Evolutionary conservation across 2,888 invertebrate species (phyloP).

Genomic region (Acleris literana): DNA sequence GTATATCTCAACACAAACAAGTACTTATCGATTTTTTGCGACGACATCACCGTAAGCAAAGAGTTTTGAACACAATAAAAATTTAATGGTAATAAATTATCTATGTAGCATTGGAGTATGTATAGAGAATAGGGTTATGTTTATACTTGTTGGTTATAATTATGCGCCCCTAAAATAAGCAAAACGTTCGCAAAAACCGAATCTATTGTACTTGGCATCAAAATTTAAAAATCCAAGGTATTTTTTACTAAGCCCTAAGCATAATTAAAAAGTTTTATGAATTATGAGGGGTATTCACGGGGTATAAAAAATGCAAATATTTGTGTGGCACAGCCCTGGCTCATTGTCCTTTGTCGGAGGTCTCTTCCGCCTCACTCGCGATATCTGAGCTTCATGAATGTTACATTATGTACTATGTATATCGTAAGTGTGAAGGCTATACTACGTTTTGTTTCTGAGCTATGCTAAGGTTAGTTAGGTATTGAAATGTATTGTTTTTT

Average conservation of each 20-base stretch:
- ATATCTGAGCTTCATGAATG: constrained; percentile 67
- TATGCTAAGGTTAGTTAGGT: background rate
- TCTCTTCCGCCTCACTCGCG: constrained; percentile 77
- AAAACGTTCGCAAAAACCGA: background rate
- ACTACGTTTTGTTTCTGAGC: background rate
- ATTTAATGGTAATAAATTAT: too few species aligned
- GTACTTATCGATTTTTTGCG: too few species aligned
- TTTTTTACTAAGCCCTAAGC: constrained; percentile 32
- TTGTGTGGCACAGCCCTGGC: constrained; percentile 59
- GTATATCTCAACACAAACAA: too few species aligned
- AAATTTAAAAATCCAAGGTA: constrained; percentile 28
- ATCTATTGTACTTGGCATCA: constrained; percentile 5
- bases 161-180: background rate
- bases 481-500: background rate
- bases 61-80: too few species aligned
- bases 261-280: constrained; percentile 37
- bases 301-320: constrained; percentile 46
- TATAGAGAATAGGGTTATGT: too few species aligned
- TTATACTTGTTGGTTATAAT: too few species aligned
- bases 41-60: too few species aligned
- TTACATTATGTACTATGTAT: constrained; percentile 36
- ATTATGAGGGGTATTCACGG: constrained; percentile 26
- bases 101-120: too few species aligned
- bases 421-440: constrained; percentile 24
- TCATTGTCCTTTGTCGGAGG: constrained; percentile 79